Evolutionary conservation across 1,140 invertebrate genomes (phyloP).

Genomic region (Trigoniulus corallinus): DNA sequence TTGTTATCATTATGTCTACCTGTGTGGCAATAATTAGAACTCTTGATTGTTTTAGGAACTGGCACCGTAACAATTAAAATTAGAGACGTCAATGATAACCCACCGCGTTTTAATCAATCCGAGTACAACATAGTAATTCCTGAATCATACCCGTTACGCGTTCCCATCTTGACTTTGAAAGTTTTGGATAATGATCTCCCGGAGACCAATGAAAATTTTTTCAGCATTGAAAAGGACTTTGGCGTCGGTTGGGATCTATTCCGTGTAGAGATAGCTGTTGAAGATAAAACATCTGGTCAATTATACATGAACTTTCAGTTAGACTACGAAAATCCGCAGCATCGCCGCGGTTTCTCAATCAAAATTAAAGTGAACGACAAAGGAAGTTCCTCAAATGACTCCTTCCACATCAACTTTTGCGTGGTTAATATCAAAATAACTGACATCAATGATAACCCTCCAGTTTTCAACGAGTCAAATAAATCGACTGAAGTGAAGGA

Average conservation of each 20-base stretch:
- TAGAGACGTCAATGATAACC: conserved; percentile 27
- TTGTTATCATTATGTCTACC: neutral
- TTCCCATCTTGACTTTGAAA: conserved; percentile 1
- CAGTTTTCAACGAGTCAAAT: conserved; percentile 45
- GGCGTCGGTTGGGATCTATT: conserved; percentile 4
- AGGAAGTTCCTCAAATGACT: conserved; percentile 17
- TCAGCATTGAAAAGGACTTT: conserved; percentile 12
- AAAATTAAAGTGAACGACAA: conserved; percentile 26
- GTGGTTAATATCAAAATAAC: conserved; percentile 54
- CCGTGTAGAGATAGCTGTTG: neutral
- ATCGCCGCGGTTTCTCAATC: conserved; percentile 26
- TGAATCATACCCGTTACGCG: conserved; percentile 17
- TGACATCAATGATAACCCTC: conserved; percentile 82
- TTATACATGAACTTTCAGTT: conserved; percentile 16
- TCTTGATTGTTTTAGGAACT: conserved; percentile 1
- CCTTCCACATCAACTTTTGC: conserved; percentile 18
- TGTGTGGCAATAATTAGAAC: neutral
- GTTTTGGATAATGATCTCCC: conserved; percentile 6
- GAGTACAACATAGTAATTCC: conserved; percentile 25
- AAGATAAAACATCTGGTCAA: neutral
- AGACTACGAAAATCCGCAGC: conserved; percentile 26
- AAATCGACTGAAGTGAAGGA: conserved; percentile 21
- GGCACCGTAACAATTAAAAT: conserved; percentile 20
- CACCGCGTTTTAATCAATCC: conserved; percentile 20
- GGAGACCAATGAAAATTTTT: conserved; percentile 14